Percentiles rank a stretch among this genome's conserved stretches.
Evolutionary conservation across 2,797 vertebrate genomes (phyloP).

Genomic region (Perdix hodgsoniae): DNA sequence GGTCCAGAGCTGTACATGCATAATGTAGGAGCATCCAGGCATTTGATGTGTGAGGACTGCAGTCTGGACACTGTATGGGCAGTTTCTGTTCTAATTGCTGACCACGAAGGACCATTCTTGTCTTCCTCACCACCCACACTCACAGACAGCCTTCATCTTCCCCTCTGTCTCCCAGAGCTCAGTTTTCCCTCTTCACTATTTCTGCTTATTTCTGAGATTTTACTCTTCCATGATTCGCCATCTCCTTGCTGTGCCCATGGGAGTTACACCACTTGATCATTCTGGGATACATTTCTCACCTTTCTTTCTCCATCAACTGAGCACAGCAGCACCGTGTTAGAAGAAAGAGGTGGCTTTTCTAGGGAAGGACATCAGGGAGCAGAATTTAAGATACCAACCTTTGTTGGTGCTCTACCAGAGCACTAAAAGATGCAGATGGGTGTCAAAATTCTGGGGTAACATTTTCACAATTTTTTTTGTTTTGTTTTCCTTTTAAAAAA

Average conservation of each 20-base stretch:
- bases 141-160: neutral
- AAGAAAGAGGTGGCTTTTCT: neutral
- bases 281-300: neutral
- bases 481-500: neutral
- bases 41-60: neutral
- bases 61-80: rapidly evolving
- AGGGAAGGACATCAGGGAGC: neutral
- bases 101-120: rapidly evolving
- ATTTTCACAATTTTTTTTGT: neutral
- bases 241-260: rapidly evolving
- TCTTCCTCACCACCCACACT: neutral
- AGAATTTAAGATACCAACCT: neutral
- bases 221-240: too few relatives aligned
- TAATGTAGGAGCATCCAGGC: neutral
- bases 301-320: neutral
- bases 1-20: rapidly evolving
- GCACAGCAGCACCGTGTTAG: neutral
- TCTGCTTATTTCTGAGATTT: neutral
- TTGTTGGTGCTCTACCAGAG: neutral
- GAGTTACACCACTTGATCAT: neutral
- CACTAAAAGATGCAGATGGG: neutral
- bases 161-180: neutral
- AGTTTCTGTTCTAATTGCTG: neutral
- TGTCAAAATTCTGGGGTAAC: neutral
- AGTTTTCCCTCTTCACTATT: neutral